Conservation (phyloP, 1,140 invertebrate species). For the Ostrea denselamellosa region DNA sequence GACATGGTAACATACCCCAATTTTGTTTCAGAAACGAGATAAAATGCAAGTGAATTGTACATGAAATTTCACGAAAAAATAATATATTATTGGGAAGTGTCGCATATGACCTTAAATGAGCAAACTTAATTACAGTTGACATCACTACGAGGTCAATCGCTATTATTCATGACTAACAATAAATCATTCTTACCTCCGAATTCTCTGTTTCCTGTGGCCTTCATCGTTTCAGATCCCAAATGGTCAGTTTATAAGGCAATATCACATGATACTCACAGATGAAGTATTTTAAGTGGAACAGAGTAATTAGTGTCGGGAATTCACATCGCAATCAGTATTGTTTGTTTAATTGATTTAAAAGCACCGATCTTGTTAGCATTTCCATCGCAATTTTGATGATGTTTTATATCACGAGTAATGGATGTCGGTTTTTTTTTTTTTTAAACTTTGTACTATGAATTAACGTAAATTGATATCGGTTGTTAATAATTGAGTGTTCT, state of each 20-base stretch:
- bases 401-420: background rate
- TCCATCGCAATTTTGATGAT: constrained; percentile 3
- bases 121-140: too few relatives aligned
- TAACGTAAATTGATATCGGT: background rate
- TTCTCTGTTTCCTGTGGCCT: background rate
- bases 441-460: background rate
- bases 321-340: background rate
- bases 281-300: background rate
- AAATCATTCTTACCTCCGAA: background rate
- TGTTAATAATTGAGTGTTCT: background rate
- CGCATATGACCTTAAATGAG: too few relatives aligned
- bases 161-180: too few relatives aligned
- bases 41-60: too few relatives aligned
- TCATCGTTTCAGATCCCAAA: background rate
- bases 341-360: constrained; percentile 25
- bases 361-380: constrained; percentile 3
- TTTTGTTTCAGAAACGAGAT: too few relatives aligned
- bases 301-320: background rate
- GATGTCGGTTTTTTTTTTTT: background rate
- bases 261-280: background rate
- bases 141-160: too few relatives aligned
- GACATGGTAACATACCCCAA: too few relatives aligned
- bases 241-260: background rate
- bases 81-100: too few relatives aligned
- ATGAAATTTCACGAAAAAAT: too few relatives aligned